Conservation (phyloP, 2,888 invertebrate species). For the Urechis unicinctus region DNA sequence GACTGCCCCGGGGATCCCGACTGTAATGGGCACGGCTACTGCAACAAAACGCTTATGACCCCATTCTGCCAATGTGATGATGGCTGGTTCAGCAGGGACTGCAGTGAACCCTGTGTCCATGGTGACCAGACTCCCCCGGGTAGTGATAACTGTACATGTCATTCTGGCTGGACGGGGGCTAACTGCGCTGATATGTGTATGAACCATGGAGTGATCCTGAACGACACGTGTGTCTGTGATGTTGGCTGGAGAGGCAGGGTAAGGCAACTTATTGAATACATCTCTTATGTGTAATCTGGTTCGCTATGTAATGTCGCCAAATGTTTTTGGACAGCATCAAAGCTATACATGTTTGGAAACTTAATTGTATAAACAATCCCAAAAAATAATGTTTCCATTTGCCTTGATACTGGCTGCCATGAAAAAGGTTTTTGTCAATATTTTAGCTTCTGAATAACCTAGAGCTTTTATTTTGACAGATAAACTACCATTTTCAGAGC, state of each 20-base stretch:
- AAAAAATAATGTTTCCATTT: too few species aligned
- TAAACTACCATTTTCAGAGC: too few species aligned
- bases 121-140: conserved; percentile 25
- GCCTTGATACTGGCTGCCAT: too few species aligned
- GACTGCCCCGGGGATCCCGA: conserved; percentile 33
- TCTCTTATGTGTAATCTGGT: too few species aligned
- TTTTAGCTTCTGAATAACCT: too few species aligned
- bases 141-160: conserved; percentile 26
- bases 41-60: conserved; percentile 3
- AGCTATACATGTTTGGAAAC: too few species aligned
- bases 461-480: too few species aligned
- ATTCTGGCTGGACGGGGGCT: conserved; percentile 28
- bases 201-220: conserved; percentile 23
- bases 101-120: conserved; percentile 25
- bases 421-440: too few species aligned
- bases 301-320: too few species aligned
- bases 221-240: conserved; percentile 26
- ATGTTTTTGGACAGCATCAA: too few species aligned
- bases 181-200: conserved; percentile 31
- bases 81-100: conserved; percentile 27
- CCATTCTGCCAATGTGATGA: conserved; percentile 20
- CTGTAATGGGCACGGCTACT: conserved; percentile 17
- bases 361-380: too few species aligned
- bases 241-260: conserved; percentile 30
- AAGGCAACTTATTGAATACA: too few species aligned